phyloP scores from a whole-genome alignment of 1,140 invertebrate species.

The Mesaphorura yosii region DNA sequence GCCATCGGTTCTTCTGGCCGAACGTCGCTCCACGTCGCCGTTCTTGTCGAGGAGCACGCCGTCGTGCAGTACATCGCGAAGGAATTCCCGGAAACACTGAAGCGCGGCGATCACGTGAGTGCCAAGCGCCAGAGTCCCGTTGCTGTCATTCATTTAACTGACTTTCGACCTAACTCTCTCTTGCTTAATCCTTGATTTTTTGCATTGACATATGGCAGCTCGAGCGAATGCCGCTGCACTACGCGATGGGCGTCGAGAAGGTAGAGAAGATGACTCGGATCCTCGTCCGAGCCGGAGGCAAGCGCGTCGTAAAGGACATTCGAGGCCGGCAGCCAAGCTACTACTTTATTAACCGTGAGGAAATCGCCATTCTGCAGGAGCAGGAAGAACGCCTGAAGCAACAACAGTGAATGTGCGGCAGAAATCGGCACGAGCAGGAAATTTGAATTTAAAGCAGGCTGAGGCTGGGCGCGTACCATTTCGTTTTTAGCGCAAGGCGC shows the following conservation, averaged over 20 bases:
- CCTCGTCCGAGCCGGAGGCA: slow-evolving; percentile 53
- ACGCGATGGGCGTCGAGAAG: slow-evolving; percentile 75
- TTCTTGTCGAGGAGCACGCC: slow-evolving; percentile 63
- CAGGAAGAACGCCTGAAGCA: slow-evolving; percentile 44
- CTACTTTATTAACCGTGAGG: slow-evolving; percentile 82
- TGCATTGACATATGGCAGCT: slow-evolving; percentile 56
- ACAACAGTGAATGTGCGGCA: too few species aligned
- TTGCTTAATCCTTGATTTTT: too few species aligned
- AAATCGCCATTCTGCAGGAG: slow-evolving; percentile 67
- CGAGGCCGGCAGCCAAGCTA: slow-evolving; percentile 72
- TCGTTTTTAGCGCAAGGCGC: too few species aligned
- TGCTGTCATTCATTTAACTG: not conserved
- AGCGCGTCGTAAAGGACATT: slow-evolving; percentile 67
- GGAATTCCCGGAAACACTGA: slow-evolving; percentile 56
- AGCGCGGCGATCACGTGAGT: slow-evolving; percentile 74
- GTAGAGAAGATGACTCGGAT: slow-evolving; percentile 64
- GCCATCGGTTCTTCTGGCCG: slow-evolving; percentile 57
- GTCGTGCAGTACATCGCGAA: slow-evolving; percentile 60
- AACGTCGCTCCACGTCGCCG: slow-evolving; percentile 66
- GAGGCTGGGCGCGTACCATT: too few species aligned
- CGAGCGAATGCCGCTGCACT: slow-evolving; percentile 72
- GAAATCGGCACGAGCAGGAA: too few species aligned
- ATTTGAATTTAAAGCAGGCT: too few species aligned
- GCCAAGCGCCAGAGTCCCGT: not conserved
- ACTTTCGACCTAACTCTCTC: too few species aligned